Conservation (phyloP, 2,113 vertebrate genomes). For the Etheostoma cragini region DNA sequence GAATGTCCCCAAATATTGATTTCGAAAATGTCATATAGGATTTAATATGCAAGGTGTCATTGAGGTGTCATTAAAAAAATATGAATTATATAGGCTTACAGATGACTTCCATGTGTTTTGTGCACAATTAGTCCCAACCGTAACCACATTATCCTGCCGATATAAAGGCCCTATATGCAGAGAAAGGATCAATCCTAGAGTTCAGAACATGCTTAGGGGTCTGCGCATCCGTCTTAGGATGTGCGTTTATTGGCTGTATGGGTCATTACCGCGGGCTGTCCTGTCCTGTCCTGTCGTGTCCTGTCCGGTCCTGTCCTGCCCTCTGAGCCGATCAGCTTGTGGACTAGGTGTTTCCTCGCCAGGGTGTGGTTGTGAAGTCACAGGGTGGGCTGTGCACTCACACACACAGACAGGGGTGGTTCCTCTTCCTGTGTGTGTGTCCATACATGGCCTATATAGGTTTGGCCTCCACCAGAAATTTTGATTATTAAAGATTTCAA, state of each 20-base stretch:
- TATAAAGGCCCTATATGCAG: neutral
- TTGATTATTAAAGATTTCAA: neutral
- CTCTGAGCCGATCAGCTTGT: conserved; percentile 28
- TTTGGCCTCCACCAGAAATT: neutral
- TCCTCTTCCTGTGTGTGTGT: neutral
- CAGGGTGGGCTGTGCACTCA: conserved; percentile 69
- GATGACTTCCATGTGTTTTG: conserved; percentile 14
- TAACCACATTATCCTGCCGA: neutral
- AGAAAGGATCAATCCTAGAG: neutral
- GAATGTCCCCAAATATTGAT: conserved; percentile 7
- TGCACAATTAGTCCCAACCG: conserved; percentile 22
- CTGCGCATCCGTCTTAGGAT: conserved; percentile 42
- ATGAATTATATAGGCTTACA: neutral
- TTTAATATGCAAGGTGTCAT: conserved; percentile 3
- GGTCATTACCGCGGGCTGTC: conserved; percentile 41
- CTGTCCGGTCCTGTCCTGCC: conserved; percentile 11
- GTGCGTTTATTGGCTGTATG: conserved; percentile 48
- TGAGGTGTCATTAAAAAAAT: neutral
- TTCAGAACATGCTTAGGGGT: conserved; percentile 18
- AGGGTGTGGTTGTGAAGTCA: conserved; percentile 73
- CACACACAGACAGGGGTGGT: neutral
- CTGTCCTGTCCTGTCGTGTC: conserved; percentile 12
- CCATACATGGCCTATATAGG: conserved; percentile 2
- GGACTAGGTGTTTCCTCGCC: conserved; percentile 47
- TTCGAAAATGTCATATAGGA: conserved; percentile 4